phyloP scores from a whole-genome alignment of 2,888 invertebrate genomes.

The Lasioglossum malachurum region DNA sequence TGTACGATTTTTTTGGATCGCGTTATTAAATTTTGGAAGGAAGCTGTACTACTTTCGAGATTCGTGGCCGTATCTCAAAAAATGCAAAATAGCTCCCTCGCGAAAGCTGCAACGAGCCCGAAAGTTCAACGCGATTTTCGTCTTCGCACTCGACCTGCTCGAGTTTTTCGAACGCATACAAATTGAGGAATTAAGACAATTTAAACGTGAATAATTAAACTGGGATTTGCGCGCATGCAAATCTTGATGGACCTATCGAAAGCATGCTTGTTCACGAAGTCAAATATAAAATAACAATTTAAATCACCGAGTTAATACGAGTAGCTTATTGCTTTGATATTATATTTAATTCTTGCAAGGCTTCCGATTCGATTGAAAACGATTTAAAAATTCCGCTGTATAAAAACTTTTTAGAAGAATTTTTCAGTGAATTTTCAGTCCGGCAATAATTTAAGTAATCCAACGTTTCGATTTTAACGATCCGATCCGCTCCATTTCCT shows the following conservation, averaged over 20 bases:
- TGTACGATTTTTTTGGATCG: background rate
- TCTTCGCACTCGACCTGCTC: background rate
- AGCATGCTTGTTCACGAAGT: background rate
- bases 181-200: background rate
- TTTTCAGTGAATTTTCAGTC: background rate
- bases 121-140: background rate
- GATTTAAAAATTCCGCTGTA: background rate
- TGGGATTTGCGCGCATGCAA: background rate
- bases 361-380: background rate
- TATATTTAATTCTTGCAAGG: background rate
- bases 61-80: background rate
- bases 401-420: background rate
- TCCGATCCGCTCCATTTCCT: background rate
- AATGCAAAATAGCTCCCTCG: background rate
- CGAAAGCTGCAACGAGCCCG: background rate
- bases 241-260: background rate
- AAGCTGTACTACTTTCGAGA: background rate
- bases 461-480: background rate
- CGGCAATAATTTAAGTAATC: background rate
- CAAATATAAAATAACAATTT: background rate
- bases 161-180: conserved; percentile 1
- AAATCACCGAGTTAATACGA: background rate
- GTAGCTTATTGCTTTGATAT: background rate
- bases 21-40: background rate
- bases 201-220: background rate